These are phyloP conservation scores for Tribolium castaneum DNA, from an alignment of 1,140 invertebrate genomes.

Conservation along the genomic window DNA sequence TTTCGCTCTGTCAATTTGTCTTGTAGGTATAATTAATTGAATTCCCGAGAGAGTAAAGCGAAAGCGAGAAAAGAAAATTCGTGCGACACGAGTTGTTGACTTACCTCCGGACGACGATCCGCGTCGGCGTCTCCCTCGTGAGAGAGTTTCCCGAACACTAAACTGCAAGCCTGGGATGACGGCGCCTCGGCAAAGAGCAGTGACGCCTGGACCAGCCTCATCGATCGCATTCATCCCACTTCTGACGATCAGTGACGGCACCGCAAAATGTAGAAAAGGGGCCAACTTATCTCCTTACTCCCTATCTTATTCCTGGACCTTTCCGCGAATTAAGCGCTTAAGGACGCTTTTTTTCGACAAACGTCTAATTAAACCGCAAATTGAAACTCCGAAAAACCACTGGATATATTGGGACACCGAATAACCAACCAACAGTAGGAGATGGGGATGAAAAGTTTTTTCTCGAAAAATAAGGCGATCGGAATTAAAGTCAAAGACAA, in stretches of 20 bases:
- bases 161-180: conserved; percentile 50
- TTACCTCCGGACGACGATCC: conserved; percentile 22
- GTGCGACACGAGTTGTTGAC: conserved; percentile 32
- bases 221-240: conserved; percentile 51
- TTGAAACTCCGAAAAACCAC: no score
- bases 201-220: conserved; percentile 55
- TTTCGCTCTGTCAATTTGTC: neutral
- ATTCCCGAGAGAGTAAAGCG: conserved; percentile 9
- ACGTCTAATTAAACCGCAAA: no score
- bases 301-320: no score
- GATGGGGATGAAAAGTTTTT: no score
- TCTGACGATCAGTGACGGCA: conserved; percentile 35
- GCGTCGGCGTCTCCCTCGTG: conserved; percentile 17
- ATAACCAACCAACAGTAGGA: no score
- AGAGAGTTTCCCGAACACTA: conserved; percentile 42
- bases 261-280: neutral
- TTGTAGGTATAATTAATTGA: neutral
- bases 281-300: neutral
- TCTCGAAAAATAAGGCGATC: no score
- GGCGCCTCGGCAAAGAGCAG: conserved; percentile 50
- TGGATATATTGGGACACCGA: no score
- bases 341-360: no score
- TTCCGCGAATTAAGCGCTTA: no score
- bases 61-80: conserved; percentile 40
- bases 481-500: no score